Evolutionary conservation across 2,888 invertebrate genomes (phyloP), one percentile per base, ranked within the genome.

Genomic region (Euspilapteryx auroguttella): DNA sequence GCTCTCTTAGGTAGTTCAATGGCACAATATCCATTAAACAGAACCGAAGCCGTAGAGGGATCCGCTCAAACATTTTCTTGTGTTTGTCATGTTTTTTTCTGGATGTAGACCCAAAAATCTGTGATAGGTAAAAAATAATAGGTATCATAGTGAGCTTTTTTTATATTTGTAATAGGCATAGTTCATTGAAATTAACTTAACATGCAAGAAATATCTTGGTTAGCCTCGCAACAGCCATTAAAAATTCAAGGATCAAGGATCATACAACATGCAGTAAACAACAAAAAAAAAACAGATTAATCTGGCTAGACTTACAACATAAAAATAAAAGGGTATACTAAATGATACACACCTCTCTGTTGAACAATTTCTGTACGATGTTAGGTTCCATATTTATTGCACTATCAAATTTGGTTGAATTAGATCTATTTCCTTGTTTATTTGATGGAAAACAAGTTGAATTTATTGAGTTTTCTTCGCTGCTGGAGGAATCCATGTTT

Each of bases 1-100:
- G 94, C 39, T 93, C 92, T 42, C 73, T 61, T 30, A 81, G 56
- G 42, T 73, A 78, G 24, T 65, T 64, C 40, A 62, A 68, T 10
- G 81, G 80, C 31, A 82, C 77, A 27, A 82, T 79, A 41, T 82
- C 81, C 69, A 80, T 81, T 34, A 82, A 78, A 45, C 80, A 81
- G 45, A 81, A 79, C 21, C 79, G 68, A 33, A 82, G 57, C 36
- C 81, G 63, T 30, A 64, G 79, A 38, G 82, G 82, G 47, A 82
- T 77, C 33, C 56, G 52, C 34, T 77, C 81, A 48, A 79, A 78
- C 24, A 78, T 54, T 43, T 66, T 76, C 32, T 62, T 66, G 36
- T 59, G 61, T 34, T 59, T 65, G 14, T 63, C 68, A 47, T 62
- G 55, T 8, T 49, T 45, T 37, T 53, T 69, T 32, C 66, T 69